Evolutionary conservation across 2,113 vertebrate genomes (phyloP), one percentile per base, ranked within the genome.

Genomic region (Balaenoptera acutorostrata): DNA sequence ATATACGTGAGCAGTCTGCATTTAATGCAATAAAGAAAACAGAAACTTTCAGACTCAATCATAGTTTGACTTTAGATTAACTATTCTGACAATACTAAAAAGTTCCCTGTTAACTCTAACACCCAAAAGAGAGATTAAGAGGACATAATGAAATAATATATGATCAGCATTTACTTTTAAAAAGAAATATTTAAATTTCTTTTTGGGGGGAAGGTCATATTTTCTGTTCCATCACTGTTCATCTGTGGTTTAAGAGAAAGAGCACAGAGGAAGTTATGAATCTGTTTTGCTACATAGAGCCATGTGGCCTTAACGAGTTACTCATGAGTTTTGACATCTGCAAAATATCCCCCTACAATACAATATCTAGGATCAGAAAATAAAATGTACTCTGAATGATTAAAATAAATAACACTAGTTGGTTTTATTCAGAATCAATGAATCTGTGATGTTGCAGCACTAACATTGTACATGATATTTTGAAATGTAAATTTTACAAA

Each of bases 21-120:
- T 83, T 91, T 81, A 74, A 93, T 93, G 81, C 89, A 77, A 88
- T 93, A 87, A 89, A 93, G 92, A 84, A 97, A 74, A 93, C 2
- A 93, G 91, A 85, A 92, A 82, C 41, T 82, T 86, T 69, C 64
- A 49, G 14, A 41, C 5, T 63, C 72, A 39, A 94, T 27, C 44
- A 85, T 74, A 44, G 77, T 81, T 93, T 93, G 71, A 68, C 31
- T 90, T 95, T 94, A 31, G n/a, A 55, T 92, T 82, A 33, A 87
- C 25, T 71, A 63, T 81, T 82, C 27, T 71, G 46, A 80, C 3
- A 74, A 31, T 21, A n/a, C 11, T 52, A 55, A 83, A 57, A 52
- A 52, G n/a, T 89, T 83, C 77, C 41, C 10, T 78, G 39, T 31
- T 33, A 87, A 93, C 6, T 46, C 46, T 49, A 11, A 46, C 15